Percentiles rank a stretch among this genome's conserved stretches.
Evolutionary conservation across 2,888 invertebrate genomes (phyloP).

Genomic region (Nephrotoma appendiculata): DNA sequence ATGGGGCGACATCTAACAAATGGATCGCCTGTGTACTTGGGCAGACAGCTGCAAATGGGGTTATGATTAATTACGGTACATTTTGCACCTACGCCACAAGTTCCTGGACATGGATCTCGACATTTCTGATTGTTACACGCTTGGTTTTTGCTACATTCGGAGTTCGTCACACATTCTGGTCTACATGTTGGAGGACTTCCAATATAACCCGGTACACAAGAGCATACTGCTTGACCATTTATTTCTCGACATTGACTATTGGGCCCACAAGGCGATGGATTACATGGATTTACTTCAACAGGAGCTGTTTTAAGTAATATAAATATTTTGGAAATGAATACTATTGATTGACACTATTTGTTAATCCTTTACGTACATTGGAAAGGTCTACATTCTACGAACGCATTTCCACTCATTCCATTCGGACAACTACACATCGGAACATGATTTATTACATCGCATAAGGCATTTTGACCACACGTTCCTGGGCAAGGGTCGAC

Average conservation of each 20-base stretch:
- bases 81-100: conserved; percentile 54
- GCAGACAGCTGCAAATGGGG: conserved; percentile 54
- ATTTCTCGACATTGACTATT: conserved; percentile 54
- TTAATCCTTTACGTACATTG: conserved; percentile 32
- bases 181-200: conserved; percentile 59
- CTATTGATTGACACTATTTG: background rate
- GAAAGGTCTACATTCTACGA: conserved; percentile 43
- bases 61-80: conserved; percentile 63
- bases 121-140: conserved; percentile 66
- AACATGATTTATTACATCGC: conserved; percentile 59
- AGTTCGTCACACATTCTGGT: conserved; percentile 57
- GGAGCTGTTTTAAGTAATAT: conserved; percentile 26
- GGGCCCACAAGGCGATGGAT: conserved; percentile 48
- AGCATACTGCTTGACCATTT: conserved; percentile 54
- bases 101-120: conserved; percentile 58
- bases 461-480: conserved; percentile 60
- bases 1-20: conserved; percentile 45
- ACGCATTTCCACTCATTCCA: conserved; percentile 59
- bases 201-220: conserved; percentile 49
- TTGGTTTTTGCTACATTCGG: conserved; percentile 53
- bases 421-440: conserved; percentile 62
- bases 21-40: conserved; percentile 54
- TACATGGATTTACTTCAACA: conserved; percentile 37
- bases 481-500: conserved; percentile 58
- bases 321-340: background rate